These are phyloP conservation scores for Phodopus roborovskii DNA, from an alignment of 2,113 vertebrate genomes.

Conservation along the genomic window DNA sequence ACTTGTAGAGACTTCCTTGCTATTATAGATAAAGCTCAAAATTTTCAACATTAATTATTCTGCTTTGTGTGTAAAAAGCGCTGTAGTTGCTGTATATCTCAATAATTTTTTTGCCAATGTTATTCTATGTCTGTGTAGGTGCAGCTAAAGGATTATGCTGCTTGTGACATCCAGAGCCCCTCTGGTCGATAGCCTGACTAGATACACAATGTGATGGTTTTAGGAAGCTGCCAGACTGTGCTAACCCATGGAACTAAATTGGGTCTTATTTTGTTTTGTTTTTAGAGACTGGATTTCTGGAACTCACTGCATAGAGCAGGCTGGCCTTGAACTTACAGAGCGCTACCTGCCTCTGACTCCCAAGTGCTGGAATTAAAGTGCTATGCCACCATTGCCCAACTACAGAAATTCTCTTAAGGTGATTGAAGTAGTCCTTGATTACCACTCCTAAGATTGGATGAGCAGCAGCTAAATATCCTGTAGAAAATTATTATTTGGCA, in stretches of 20 bases:
- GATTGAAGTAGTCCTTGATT: background rate
- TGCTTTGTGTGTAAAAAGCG: constrained; percentile 42
- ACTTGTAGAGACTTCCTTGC: background rate
- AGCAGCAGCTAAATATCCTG: background rate
- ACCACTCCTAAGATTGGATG: background rate
- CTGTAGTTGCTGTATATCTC: constrained; percentile 29
- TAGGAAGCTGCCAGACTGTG: background rate
- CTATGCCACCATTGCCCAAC: too few species aligned
- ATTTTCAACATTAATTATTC: constrained; percentile 55
- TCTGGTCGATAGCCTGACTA: background rate
- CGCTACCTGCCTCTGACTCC: background rate
- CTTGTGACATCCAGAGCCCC: background rate
- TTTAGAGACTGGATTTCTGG: background rate
- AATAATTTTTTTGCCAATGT: background rate
- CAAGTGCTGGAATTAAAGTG: too few species aligned
- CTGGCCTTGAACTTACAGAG: background rate
- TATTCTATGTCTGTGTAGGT: background rate
- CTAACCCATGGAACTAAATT: background rate
- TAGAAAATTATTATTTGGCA: background rate
- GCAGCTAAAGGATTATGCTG: background rate
- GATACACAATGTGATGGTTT: background rate
- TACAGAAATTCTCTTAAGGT: background rate
- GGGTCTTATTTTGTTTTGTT: background rate
- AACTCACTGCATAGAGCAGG: background rate
- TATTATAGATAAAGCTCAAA: background rate